Percentiles rank a stretch among this genome's conserved stretches.
Evolutionary conservation across 2,113 vertebrate species (phyloP).

Genomic region (Mesocricetus auratus): DNA sequence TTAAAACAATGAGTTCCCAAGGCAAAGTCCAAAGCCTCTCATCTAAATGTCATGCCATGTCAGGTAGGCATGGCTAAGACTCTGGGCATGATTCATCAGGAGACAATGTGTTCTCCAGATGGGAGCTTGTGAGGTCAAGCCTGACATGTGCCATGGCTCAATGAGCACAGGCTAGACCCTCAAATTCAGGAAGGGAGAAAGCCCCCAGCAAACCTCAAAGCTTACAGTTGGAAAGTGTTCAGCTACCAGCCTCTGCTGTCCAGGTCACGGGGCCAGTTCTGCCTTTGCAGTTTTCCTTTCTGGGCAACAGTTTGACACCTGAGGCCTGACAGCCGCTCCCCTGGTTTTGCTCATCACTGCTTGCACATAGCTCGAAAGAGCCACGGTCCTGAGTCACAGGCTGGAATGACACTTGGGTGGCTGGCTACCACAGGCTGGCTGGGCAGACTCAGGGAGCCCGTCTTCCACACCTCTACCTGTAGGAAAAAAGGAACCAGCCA

Average conservation of each 20-base stretch:
- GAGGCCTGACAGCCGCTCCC: not conserved
- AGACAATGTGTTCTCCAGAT: not conserved
- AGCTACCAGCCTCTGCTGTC: not conserved
- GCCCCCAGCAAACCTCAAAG: not conserved
- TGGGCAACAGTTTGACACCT: not conserved
- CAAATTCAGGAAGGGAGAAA: not conserved
- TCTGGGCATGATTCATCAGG: not conserved
- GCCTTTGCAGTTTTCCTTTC: no score
- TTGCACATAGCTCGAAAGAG: not conserved
- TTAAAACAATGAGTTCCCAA: not conserved
- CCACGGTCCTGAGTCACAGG: not conserved
- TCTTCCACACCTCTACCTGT: no score
- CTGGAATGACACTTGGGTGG: not conserved
- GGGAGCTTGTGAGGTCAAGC: not conserved
- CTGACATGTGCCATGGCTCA: rapidly evolving
- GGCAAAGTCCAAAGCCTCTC: not conserved
- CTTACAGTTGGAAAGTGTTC: not conserved
- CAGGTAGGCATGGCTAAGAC: not conserved
- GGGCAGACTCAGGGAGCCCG: not conserved
- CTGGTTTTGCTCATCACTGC: not conserved
- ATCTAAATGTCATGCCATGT: not conserved
- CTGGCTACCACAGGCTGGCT: not conserved
- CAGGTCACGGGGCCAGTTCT: not conserved
- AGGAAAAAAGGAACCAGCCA: no score
- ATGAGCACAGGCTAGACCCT: not conserved